These are phyloP conservation scores for Petrocephalus microphthalmus DNA, from an alignment of 2,113 vertebrate genomes.

Conservation along the genomic window DNA sequence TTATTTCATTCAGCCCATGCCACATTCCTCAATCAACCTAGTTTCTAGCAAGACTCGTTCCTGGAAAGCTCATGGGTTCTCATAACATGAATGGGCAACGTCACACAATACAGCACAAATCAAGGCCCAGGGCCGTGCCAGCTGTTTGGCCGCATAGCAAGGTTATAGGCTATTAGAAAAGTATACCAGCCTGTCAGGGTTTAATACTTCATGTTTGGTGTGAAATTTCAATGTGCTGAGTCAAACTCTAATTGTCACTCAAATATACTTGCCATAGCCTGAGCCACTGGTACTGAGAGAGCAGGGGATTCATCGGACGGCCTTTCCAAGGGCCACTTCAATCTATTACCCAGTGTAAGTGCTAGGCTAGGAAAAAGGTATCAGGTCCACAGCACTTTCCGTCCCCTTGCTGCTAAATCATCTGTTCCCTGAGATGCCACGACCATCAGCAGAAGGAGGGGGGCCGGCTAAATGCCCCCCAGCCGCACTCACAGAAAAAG, in stretches of 20 bases:
- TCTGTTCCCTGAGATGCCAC: conserved; percentile 47
- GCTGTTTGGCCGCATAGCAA: background rate
- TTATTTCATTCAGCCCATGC: background rate
- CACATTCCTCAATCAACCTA: background rate
- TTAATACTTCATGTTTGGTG: background rate
- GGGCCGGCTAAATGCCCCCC: conserved; percentile 37
- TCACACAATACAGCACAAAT: background rate
- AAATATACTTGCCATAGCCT: background rate
- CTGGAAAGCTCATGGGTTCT: background rate
- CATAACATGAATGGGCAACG: background rate
- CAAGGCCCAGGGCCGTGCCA: background rate
- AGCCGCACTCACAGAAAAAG: conserved; percentile 20
- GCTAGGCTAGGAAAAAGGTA: background rate
- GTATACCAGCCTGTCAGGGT: background rate
- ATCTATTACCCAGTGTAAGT: conserved; percentile 3
- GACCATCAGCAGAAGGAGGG: conserved; percentile 31
- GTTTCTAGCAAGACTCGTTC: background rate
- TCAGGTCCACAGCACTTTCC: conserved; percentile 33
- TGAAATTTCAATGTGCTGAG: background rate
- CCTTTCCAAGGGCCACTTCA: background rate
- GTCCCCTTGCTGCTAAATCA: conserved; percentile 52
- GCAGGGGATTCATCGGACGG: background rate
- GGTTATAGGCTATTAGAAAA: background rate
- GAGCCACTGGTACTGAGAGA: background rate
- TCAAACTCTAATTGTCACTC: background rate